Evolutionary conservation across 1,140 invertebrate genomes (phyloP).

Genomic region (Neodiprion virginianus): DNA sequence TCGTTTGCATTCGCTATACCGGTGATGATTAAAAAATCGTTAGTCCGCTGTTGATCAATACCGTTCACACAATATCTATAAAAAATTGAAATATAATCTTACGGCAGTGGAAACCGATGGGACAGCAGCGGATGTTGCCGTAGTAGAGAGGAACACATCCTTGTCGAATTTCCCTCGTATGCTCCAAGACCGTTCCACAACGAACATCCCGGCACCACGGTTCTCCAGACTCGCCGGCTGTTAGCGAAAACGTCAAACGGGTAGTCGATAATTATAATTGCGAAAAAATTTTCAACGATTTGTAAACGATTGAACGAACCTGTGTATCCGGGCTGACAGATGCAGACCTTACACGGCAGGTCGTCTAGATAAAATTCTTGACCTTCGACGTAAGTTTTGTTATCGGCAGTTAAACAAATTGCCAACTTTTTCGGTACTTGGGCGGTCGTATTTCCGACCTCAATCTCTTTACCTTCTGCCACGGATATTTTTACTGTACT

Average conservation of each 20-base stretch:
- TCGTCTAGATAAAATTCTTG: constrained; percentile 58
- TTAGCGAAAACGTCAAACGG: not conserved
- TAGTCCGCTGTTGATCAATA: not conserved
- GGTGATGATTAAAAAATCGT: constrained; percentile 1
- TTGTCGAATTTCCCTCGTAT: constrained; percentile 51
- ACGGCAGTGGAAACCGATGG: constrained; percentile 62
- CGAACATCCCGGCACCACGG: constrained; percentile 58
- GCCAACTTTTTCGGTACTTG: constrained; percentile 48
- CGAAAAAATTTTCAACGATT: constrained; percentile 50
- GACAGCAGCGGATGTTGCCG: constrained; percentile 53
- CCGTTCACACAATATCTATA: not conserved
- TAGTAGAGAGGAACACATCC: constrained; percentile 62
- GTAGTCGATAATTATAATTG: constrained; percentile 36
- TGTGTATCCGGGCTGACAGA: constrained; percentile 47
- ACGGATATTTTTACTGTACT: constrained; percentile 6
- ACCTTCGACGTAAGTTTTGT: constrained; percentile 56
- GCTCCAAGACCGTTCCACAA: constrained; percentile 61
- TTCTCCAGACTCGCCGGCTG: not conserved
- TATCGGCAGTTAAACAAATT: constrained; percentile 58
- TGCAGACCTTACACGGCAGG: constrained; percentile 57
- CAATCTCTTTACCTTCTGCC: constrained; percentile 10
- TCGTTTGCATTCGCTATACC: constrained; percentile 12
- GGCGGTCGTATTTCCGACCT: not conserved
- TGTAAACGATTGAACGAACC: constrained; percentile 32
- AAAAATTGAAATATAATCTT: constrained; percentile 34